A percentile compares a stretch with the other conserved stretches of the same genome.
These are phyloP conservation scores for Anabacerthia variegaticeps DNA, from an alignment of 2,797 vertebrate species.

Conservation along the genomic window DNA sequence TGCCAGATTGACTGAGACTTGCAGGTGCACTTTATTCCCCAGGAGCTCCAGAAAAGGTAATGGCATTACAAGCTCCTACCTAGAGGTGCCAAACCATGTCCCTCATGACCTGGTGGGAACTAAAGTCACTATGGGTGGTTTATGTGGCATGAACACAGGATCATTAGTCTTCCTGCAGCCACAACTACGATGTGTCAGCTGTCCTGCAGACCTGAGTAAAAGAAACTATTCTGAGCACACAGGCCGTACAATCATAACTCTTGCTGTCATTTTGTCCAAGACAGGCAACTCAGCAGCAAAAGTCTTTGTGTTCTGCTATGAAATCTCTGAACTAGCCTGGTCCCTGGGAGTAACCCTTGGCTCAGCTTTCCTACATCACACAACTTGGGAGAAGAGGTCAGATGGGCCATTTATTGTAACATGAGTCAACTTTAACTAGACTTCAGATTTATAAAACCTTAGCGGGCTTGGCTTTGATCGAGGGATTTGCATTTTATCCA, in stretches of 20 bases:
- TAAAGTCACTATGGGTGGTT: not conserved
- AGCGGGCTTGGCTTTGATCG: not conserved
- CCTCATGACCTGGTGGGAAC: not conserved
- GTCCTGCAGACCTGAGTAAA: not conserved
- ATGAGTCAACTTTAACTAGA: not conserved
- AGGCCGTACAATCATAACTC: not conserved
- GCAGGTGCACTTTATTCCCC: not conserved
- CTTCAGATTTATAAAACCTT: not conserved
- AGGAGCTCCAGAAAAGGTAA: not conserved
- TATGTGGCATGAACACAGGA: not conserved
- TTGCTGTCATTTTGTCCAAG: not conserved
- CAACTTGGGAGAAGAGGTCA: not conserved
- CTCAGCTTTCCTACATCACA: not conserved
- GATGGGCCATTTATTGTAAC: not conserved
- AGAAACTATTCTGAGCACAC: not conserved
- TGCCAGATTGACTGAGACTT: not conserved
- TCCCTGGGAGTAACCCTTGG: not conserved
- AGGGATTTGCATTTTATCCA: not conserved
- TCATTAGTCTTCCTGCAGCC: not conserved
- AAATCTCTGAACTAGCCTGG: not conserved
- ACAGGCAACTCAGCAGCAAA: not conserved
- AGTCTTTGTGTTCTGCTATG: not conserved
- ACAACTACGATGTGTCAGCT: accelerated
- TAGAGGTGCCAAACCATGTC: not conserved
- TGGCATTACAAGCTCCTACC: not conserved